These are phyloP conservation scores for Macquaria ambigua DNA, from an alignment of 2,113 vertebrate genomes.

Conservation along the genomic window DNA sequence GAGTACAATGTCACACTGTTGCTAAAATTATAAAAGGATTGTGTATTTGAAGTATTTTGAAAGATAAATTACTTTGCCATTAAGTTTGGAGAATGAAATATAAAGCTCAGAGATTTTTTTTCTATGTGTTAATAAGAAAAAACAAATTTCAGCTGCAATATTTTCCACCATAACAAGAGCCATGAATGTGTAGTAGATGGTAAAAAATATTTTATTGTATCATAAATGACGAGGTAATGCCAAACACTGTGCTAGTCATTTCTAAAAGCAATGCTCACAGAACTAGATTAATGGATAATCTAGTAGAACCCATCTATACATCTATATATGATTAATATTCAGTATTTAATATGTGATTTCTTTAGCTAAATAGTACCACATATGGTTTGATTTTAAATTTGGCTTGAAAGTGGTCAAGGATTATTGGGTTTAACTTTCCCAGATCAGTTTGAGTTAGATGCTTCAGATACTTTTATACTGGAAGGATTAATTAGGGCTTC, in stretches of 20 bases:
- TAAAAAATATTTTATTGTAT: neutral
- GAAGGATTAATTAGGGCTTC: neutral
- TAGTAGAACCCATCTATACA: neutral
- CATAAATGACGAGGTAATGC: neutral
- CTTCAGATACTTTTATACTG: constrained; percentile 13
- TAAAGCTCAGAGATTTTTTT: neutral
- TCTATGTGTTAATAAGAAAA: neutral
- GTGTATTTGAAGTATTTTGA: neutral
- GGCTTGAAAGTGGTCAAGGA: neutral
- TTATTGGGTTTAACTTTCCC: neutral
- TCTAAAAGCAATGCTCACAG: neutral
- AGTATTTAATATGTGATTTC: neutral
- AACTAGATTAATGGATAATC: neutral
- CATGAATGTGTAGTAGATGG: neutral
- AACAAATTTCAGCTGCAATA: neutral
- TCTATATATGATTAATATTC: neutral
- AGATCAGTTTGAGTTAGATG: constrained; percentile 6
- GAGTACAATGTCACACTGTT: neutral
- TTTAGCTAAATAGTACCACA: neutral
- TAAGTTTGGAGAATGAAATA: neutral
- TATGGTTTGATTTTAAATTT: constrained; percentile 23
- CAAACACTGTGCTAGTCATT: neutral
- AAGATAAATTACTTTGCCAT: neutral
- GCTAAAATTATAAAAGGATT: too few species aligned
- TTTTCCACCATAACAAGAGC: neutral